Evolutionary conservation across 64 coral and sea anemone genomes (phyloP).

Genomic region (Catalaphyllia jardinei): DNA sequence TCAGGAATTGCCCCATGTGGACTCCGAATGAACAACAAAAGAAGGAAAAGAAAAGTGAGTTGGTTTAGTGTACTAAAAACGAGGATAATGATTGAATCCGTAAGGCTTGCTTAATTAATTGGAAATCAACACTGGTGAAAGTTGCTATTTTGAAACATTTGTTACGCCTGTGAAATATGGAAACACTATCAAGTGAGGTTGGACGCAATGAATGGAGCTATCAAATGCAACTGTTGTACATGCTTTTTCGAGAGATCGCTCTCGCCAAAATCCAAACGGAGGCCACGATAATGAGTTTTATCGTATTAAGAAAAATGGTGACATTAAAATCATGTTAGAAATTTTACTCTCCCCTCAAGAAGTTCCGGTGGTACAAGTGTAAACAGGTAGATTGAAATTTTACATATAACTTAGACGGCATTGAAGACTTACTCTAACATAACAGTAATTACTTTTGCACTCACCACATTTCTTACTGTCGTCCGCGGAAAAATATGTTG

Average conservation of each 20-base stretch:
- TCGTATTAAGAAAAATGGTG: too few relatives aligned
- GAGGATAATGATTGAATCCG: background rate
- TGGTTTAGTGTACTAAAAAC: background rate
- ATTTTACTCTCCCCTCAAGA: too few relatives aligned
- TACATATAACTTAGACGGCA: too few relatives aligned
- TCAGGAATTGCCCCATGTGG: background rate
- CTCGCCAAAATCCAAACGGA: too few relatives aligned
- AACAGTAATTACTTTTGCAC: background rate
- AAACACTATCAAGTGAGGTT: background rate
- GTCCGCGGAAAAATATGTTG: background rate
- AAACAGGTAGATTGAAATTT: too few relatives aligned
- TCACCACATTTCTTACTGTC: background rate
- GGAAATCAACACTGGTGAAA: background rate
- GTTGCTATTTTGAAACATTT: background rate
- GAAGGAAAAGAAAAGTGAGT: background rate
- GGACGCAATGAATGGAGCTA: background rate
- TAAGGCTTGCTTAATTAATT: background rate
- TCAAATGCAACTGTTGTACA: background rate
- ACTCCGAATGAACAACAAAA: background rate
- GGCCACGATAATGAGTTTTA: too few relatives aligned
- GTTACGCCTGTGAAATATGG: background rate
- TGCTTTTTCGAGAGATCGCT: background rate
- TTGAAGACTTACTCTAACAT: too few relatives aligned
- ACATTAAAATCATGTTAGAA: too few relatives aligned
- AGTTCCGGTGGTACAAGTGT: too few relatives aligned